These are phyloP conservation scores for Chrosomus eos DNA, from an alignment of 2,797 vertebrate genomes.

Conservation along the genomic window DNA sequence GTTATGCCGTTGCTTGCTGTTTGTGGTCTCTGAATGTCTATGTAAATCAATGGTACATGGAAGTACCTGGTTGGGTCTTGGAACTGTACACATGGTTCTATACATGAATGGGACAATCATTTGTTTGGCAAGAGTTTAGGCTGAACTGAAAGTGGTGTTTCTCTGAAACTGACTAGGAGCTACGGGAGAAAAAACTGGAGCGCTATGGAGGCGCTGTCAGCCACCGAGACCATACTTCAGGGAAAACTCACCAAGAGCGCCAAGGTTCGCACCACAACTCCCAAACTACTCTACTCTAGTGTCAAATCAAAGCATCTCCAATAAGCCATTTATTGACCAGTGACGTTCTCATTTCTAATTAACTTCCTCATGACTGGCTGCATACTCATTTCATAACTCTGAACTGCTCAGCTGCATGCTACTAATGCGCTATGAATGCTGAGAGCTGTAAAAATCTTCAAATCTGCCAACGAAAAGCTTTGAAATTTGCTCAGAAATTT, in stretches of 20 bases:
- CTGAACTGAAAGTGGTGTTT: constrained; percentile 95
- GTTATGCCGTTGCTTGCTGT: background rate
- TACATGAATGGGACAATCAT: constrained; percentile 40
- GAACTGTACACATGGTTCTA: constrained; percentile 16
- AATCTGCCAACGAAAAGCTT: background rate
- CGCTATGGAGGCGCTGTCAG: constrained; percentile 99
- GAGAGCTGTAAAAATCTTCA: background rate
- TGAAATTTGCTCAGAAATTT: background rate
- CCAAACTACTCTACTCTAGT: constrained; percentile 87
- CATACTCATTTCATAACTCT: constrained; percentile 76
- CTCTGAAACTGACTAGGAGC: constrained; percentile 99
- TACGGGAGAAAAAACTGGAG: constrained; percentile 99
- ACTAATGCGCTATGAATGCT: constrained; percentile 9
- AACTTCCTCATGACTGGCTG: constrained; percentile 72
- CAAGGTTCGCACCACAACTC: constrained; percentile 90
- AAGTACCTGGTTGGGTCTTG: constrained; percentile 8
- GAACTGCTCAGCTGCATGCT: constrained; percentile 57
- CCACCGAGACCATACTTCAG: constrained; percentile 99
- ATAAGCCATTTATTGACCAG: constrained; percentile 69
- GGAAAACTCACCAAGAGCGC: constrained; percentile 97
- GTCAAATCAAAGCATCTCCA: constrained; percentile 83
- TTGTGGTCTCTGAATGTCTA: background rate
- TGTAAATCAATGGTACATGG: background rate
- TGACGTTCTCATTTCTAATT: constrained; percentile 66
- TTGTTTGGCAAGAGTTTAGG: constrained; percentile 75